Evolutionary conservation across 2,113 vertebrate genomes (phyloP).

Genomic region (Bostrychus sinensis): DNA sequence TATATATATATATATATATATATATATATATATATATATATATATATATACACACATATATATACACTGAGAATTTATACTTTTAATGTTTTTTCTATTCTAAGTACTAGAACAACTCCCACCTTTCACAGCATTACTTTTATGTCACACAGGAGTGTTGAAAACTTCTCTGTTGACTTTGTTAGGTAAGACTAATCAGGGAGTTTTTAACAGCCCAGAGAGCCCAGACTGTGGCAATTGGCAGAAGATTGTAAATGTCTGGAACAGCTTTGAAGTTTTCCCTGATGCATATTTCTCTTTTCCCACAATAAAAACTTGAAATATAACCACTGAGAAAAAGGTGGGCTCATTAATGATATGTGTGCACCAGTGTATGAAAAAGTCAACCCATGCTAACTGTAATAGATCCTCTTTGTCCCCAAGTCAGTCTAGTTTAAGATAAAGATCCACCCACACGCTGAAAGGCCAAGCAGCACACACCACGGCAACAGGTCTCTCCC

Average conservation of each 20-base stretch:
- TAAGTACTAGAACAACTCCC: constrained; percentile 27
- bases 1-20: neutral
- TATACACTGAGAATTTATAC: too few species aligned
- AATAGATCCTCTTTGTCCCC: constrained; percentile 66
- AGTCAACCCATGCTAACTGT: constrained; percentile 49
- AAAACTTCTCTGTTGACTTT: constrained; percentile 61
- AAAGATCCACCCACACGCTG: constrained; percentile 66
- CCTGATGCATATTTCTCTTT: constrained; percentile 19
- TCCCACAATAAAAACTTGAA: constrained; percentile 23
- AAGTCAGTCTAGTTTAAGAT: constrained; percentile 60
- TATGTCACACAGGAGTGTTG: constrained; percentile 48
- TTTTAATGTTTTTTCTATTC: too few species aligned
- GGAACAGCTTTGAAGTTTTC: constrained; percentile 57
- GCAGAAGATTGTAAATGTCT: constrained; percentile 55
- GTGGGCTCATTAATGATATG: constrained; percentile 1
- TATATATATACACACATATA: neutral
- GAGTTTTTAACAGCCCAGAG: constrained; percentile 56
- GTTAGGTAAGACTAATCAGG: constrained; percentile 46
- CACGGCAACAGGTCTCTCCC: constrained; percentile 80
- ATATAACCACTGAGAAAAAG: neutral
- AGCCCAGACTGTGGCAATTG: constrained; percentile 59
- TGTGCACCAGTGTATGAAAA: too few species aligned
- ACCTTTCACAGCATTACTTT: constrained; percentile 42
- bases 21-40: neutral
- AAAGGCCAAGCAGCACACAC: constrained; percentile 64